Evolutionary conservation across 2,888 invertebrate species (phyloP).

Genomic region (Orchesellides sinensis): DNA sequence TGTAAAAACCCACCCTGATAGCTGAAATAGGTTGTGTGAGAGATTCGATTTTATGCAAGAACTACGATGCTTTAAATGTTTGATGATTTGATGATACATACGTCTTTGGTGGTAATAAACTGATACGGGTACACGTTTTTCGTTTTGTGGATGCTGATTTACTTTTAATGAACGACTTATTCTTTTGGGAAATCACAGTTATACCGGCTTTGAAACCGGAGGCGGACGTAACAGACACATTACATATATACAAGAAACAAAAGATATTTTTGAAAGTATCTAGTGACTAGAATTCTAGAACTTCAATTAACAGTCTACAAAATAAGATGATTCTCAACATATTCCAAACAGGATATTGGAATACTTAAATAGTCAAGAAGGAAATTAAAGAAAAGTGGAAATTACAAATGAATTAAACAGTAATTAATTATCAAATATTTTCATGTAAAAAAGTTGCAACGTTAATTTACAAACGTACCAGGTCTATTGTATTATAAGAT

Average conservation of each 20-base stretch:
- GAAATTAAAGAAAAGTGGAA: not conserved
- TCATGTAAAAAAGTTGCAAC: too few relatives aligned
- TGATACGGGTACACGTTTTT: slow-evolving; percentile 1
- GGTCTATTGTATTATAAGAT: not conserved
- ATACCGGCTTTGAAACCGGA: too few relatives aligned
- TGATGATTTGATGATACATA: slow-evolving; percentile 32
- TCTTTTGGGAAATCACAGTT: slow-evolving; percentile 51
- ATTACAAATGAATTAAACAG: not conserved
- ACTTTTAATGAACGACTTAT: slow-evolving; percentile 31
- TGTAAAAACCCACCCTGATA: slow-evolving; percentile 32
- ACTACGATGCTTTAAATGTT: slow-evolving; percentile 54
- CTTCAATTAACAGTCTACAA: not conserved
- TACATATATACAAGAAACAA: too few relatives aligned
- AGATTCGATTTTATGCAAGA: slow-evolving; percentile 57
- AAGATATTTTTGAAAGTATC: too few relatives aligned
- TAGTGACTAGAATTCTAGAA: not conserved
- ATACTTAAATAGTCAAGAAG: not conserved
- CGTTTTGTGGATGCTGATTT: slow-evolving; percentile 50
- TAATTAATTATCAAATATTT: not conserved
- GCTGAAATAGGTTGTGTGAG: slow-evolving; percentile 22
- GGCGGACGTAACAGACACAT: too few relatives aligned
- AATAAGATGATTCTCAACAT: not conserved
- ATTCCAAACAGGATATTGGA: too few relatives aligned
- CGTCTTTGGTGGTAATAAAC: slow-evolving; percentile 32
- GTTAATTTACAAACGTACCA: not conserved